Conservation (phyloP, 2,113 vertebrate genomes). For the Morone chrysops region DNA sequence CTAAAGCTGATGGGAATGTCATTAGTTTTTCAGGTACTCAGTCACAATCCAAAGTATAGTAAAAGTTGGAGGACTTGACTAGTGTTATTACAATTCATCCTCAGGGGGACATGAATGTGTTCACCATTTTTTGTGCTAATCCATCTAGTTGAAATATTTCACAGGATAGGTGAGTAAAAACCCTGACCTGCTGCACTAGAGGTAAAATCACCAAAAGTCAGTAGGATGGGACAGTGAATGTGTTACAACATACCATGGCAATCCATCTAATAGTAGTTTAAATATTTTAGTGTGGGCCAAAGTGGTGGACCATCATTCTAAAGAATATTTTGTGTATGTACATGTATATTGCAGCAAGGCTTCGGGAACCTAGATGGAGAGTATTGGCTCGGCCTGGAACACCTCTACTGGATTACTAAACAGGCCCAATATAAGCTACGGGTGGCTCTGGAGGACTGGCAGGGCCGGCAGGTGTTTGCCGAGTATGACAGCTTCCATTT, state of each 20-base stretch:
- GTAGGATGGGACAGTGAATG: too few relatives aligned
- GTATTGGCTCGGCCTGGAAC: constrained; percentile 93
- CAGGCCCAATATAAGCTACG: constrained; percentile 87
- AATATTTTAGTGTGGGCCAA: background rate
- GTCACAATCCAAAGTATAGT: background rate
- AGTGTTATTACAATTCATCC: background rate
- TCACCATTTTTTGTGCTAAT: too few relatives aligned
- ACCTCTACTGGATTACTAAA: constrained; percentile 87
- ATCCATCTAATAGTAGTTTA: background rate
- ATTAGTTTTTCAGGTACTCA: background rate
- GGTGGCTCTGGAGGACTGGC: constrained; percentile 91
- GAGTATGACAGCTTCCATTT: constrained; percentile 89
- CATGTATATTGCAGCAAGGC: constrained; percentile 82
- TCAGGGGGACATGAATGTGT: too few relatives aligned
- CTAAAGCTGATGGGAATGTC: background rate
- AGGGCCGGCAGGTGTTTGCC: constrained; percentile 86
- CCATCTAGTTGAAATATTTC: too few relatives aligned
- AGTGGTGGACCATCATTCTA: background rate
- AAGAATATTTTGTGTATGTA: background rate
- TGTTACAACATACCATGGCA: background rate
- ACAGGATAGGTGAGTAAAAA: too few relatives aligned
- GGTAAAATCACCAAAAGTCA: too few relatives aligned
- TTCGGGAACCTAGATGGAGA: constrained; percentile 92
- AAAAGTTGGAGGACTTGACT: background rate
- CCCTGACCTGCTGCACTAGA: too few relatives aligned